Percentiles rank a stretch among this genome's conserved stretches.
These are phyloP conservation scores for Aplysia californica DNA, from an alignment of 1,140 invertebrate species.

Conservation along the genomic window DNA sequence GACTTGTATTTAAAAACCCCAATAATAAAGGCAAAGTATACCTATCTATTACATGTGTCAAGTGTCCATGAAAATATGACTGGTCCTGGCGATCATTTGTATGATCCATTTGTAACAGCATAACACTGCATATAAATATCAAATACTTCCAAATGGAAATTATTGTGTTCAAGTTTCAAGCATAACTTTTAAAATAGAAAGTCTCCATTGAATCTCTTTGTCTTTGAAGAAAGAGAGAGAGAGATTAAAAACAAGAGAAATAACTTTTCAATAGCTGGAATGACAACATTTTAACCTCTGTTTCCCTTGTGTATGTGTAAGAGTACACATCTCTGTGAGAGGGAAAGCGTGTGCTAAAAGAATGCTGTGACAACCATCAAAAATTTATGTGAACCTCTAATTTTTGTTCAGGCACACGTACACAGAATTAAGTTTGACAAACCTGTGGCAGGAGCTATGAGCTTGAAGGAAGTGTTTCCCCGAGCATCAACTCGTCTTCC, in stretches of 20 bases:
- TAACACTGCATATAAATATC: background rate
- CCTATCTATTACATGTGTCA: too few species aligned
- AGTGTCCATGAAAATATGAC: too few species aligned
- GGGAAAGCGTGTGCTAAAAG: background rate
- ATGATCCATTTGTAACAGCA: background rate
- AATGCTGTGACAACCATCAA: background rate
- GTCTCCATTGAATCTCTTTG: too few species aligned
- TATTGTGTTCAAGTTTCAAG: too few species aligned
- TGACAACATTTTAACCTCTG: background rate
- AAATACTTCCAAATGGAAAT: too few species aligned
- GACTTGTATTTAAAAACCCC: background rate
- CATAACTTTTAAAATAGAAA: too few species aligned
- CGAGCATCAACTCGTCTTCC: slow-evolving; percentile 48
- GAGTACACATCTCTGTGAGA: too few species aligned
- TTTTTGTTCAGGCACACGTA: too few species aligned
- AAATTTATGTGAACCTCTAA: too few species aligned
- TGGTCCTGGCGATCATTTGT: background rate
- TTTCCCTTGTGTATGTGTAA: background rate
- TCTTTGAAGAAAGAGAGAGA: too few species aligned
- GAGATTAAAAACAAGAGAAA: too few species aligned
- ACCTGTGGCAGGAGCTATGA: slow-evolving; percentile 66
- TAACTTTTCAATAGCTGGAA: background rate
- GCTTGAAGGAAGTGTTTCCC: slow-evolving; percentile 44
- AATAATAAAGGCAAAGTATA: too few species aligned
- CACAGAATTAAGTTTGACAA: background rate